Conservation (phyloP, 2,888 invertebrate species). For the Rhagium mordax region DNA sequence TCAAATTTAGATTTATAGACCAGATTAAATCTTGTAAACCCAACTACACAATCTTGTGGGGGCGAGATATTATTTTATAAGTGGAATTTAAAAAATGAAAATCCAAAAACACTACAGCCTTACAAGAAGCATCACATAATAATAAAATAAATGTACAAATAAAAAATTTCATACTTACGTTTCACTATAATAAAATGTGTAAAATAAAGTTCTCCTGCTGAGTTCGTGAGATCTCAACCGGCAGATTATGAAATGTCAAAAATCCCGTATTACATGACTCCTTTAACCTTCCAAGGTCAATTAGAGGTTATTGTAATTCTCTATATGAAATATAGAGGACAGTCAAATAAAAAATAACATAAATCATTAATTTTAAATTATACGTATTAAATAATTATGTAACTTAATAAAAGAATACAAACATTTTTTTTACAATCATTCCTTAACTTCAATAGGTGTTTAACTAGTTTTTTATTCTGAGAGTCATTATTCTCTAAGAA, state of each 20-base stretch:
- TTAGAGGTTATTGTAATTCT: slow-evolving; percentile 34
- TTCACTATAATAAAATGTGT: neutral
- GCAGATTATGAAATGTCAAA: slow-evolving; percentile 42
- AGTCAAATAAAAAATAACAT: neutral
- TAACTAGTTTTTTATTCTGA: no score
- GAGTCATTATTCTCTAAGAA: no score
- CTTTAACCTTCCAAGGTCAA: slow-evolving; percentile 49
- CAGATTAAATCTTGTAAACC: neutral
- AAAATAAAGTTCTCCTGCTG: neutral
- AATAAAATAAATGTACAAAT: neutral
- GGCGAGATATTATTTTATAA: no score
- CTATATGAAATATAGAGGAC: neutral
- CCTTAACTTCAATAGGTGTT: no score
- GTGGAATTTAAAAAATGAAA: no score
- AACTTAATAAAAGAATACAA: no score
- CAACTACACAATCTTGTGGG: no score
- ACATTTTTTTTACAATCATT: no score
- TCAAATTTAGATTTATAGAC: neutral
- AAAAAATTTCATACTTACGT: slow-evolving; percentile 16
- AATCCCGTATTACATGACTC: slow-evolving; percentile 39
- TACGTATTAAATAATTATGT: no score
- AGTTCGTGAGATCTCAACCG: slow-evolving; percentile 21
- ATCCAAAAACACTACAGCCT: neutral
- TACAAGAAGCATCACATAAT: neutral
- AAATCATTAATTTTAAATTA: neutral